Conservation (phyloP, 2,888 invertebrate genomes). For the Physocephala rufipes region DNA sequence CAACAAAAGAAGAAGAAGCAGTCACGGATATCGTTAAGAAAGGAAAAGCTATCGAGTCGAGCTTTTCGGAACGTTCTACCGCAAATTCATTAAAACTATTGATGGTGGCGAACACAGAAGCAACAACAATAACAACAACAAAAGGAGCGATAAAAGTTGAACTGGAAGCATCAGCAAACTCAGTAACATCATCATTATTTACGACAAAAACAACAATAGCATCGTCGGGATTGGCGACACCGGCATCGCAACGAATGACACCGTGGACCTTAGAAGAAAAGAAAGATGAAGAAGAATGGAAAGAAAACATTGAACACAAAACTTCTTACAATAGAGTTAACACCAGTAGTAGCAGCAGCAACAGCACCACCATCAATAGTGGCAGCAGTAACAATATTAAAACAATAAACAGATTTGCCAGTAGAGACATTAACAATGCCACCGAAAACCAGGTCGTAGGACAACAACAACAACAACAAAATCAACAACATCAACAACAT, state of each 20-base stretch:
- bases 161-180: conserved; percentile 39
- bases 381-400: conserved; percentile 4
- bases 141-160: conserved; percentile 35
- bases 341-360: conserved; percentile 23
- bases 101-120: conserved; percentile 37
- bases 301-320: conserved; percentile 1
- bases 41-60: conserved; percentile 35
- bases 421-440: not conserved
- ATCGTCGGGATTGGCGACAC: conserved; percentile 14
- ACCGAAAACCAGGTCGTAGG: no score
- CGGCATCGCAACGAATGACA: conserved; percentile 35
- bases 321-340: conserved; percentile 38
- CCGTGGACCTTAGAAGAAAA: conserved; percentile 29
- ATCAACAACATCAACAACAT: conserved; percentile 3
- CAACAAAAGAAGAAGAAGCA: conserved; percentile 27
- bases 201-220: conserved; percentile 14
- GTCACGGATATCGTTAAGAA: conserved; percentile 19
- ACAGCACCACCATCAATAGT: conserved; percentile 33
- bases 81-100: conserved; percentile 39
- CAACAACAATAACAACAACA: conserved; percentile 38
- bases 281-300: not conserved
- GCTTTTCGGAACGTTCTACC: conserved; percentile 34
- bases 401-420: not conserved
- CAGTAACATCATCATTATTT: conserved; percentile 30
- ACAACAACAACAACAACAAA: no score